A percentile compares a stretch with the other conserved stretches of the same genome.
These are phyloP conservation scores for Latrodectus elegans DNA, from an alignment of 2,888 invertebrate genomes.

Conservation along the genomic window DNA sequence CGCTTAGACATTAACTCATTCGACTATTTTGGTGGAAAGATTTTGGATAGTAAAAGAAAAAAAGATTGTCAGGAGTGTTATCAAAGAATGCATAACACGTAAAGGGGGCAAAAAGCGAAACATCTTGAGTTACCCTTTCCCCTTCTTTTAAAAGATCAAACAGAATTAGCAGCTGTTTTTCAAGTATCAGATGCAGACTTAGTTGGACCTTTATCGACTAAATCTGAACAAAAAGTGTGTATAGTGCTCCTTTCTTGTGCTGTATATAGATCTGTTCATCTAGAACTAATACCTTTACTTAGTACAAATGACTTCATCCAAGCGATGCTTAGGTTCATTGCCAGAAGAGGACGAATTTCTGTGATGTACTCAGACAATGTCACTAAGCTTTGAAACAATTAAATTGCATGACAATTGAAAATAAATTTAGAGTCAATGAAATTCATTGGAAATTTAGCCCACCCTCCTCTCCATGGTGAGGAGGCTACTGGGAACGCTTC, in stretches of 20 bases:
- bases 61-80: slow-evolving; percentile 1
- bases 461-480: slow-evolving; percentile 12
- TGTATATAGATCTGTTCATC: slow-evolving; percentile 9
- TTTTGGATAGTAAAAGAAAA: slow-evolving; percentile 22
- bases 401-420: background rate
- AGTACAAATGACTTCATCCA: slow-evolving; percentile 7
- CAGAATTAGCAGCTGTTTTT: too few relatives aligned
- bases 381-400: background rate
- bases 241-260: slow-evolving; percentile 11
- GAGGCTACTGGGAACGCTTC: background rate
- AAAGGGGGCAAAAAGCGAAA: slow-evolving; percentile 11
- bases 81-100: slow-evolving; percentile 1
- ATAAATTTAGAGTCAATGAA: background rate
- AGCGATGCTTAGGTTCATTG: slow-evolving; percentile 1
- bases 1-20: background rate
- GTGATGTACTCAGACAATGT: slow-evolving; percentile 22
- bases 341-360: too few relatives aligned
- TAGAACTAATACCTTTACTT: slow-evolving; percentile 4
- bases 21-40: slow-evolving; percentile 4
- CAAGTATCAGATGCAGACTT: slow-evolving; percentile 39
- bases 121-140: slow-evolving; percentile 11
- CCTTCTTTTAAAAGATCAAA: slow-evolving; percentile 29
- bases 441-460: slow-evolving; percentile 28
- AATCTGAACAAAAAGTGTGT: slow-evolving; percentile 14
- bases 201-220: too few relatives aligned